Conservation (phyloP, 2,797 vertebrate species). For the Geotrypetes seraphini region DNA sequence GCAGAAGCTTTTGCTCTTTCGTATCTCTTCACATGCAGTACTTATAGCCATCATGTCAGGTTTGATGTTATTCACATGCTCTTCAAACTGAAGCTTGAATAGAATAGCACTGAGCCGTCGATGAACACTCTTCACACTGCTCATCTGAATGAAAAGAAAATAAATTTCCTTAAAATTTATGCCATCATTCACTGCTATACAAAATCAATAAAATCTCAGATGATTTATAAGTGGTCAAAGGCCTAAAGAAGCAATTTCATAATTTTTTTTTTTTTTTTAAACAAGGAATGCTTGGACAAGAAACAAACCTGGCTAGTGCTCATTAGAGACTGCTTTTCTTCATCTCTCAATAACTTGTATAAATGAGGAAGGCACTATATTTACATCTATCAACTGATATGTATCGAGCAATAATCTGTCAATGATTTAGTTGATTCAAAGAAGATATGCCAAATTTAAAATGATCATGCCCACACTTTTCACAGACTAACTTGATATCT, state of each 20-base stretch:
- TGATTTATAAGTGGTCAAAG: constrained; percentile 55
- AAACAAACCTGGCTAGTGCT: constrained; percentile 17
- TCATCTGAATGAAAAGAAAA: constrained; percentile 80
- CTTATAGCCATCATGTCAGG: constrained; percentile 90
- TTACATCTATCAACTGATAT: constrained; percentile 28
- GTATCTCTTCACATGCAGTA: constrained; percentile 84
- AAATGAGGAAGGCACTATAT: constrained; percentile 37
- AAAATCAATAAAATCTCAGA: constrained; percentile 36
- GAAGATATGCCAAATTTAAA: too few species aligned
- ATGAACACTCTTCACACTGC: constrained; percentile 77
- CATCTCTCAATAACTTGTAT: constrained; percentile 27
- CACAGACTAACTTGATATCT: too few species aligned
- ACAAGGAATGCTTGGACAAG: too few species aligned
- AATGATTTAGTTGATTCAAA: constrained; percentile 24
- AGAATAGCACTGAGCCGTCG: constrained; percentile 89
- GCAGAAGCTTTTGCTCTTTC: constrained; percentile 79
- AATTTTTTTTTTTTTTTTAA: constrained; percentile 39
- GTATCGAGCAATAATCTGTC: constrained; percentile 33
- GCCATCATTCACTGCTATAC: constrained; percentile 31
- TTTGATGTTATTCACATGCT: constrained; percentile 86
- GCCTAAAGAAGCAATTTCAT: constrained; percentile 45
- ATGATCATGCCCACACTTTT: too few species aligned
- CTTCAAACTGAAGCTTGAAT: constrained; percentile 94
- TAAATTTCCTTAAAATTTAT: constrained; percentile 54
- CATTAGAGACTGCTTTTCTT: not conserved